Base-by-base conservation (phyloP, 2,797 vertebrate genomes). In the Coregonus suidteri region DNA sequence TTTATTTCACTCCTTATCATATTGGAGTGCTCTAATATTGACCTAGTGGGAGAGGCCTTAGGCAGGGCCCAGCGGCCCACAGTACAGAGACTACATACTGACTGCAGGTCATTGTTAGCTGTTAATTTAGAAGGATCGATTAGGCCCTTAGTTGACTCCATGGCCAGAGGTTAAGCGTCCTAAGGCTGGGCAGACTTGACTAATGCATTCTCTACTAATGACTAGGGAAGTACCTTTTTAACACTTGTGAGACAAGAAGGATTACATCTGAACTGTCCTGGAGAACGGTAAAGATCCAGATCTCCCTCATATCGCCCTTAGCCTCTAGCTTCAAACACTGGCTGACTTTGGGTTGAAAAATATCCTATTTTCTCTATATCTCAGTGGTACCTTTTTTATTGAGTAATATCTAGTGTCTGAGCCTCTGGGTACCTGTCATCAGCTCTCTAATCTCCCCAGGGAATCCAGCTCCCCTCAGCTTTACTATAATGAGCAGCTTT, bases 111-210 rank as follows among this genome's bases (percentile, higher is more conserved):
- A 84, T 91, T 93, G 91, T 93, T 91, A 89, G 79, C 75, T 74
- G 68, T 72, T 76, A 75, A 84, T 84, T 78, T 81, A 78, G 82
- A 76, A 77, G 77, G 81, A 92, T 93, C 83, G 85, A 92, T 92
- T 83, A 83, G 84, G 82, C 79, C 77, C 15, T 82, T 82, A 70
- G 80, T 85, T 85, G 85, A 87, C 82, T 87, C 70, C 41, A 35
- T 75, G 79, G 79, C 76, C 80, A 91, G 87, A 90, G 93, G 92
- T 94, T 91, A 92, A 91, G 89, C 85, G 86, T 86, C 81, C 84
- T 77, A 76, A 86, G 85, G 83, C 81, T 65, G 52, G 71, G 73
- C 81, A 56, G 47, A 66, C 71, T 79, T 91, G 90, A 92, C 87
- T 88, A 90, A 91, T 91, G 85, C 71, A 70, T 86, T 85, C 79